A percentile compares a stretch with the other conserved stretches of the same genome.
Conservation (phyloP, 2,113 vertebrate species). For the Egretta garzetta region DNA sequence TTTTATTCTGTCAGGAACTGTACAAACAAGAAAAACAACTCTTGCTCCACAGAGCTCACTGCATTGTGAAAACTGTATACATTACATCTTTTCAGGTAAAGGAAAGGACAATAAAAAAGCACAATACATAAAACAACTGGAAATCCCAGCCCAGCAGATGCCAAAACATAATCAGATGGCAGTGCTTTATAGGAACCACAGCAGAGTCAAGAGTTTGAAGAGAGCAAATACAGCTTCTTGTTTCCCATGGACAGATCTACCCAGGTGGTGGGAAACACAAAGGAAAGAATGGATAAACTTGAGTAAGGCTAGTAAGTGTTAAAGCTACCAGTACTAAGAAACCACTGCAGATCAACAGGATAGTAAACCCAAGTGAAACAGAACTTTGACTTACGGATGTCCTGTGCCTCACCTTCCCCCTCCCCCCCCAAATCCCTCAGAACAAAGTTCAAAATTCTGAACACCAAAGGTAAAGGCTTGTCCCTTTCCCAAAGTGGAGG, state of each 20-base stretch:
- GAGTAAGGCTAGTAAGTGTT: neutral
- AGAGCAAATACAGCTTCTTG: neutral
- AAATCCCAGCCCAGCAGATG: neutral
- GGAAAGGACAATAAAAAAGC: neutral
- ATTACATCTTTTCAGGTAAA: neutral
- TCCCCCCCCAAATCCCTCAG: neutral
- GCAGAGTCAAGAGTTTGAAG: neutral
- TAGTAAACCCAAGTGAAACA: neutral
- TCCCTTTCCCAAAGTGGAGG: neutral
- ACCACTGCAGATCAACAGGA: neutral
- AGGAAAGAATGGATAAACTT: neutral
- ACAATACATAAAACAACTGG: neutral
- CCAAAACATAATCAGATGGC: neutral
- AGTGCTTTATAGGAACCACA: neutral
- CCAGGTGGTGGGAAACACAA: neutral
- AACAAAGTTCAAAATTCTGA: neutral
- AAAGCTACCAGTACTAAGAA: neutral
- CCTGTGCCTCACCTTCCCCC: neutral
- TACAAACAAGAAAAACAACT: neutral
- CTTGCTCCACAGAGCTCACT: neutral
- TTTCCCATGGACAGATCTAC: neutral
- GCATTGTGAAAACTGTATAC: neutral
- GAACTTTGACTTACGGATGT: neutral
- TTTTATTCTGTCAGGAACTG: neutral
- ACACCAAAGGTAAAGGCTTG: neutral